Evolutionary conservation across 1,140 invertebrate genomes (phyloP).

Genomic region (Papilio machaon): DNA sequence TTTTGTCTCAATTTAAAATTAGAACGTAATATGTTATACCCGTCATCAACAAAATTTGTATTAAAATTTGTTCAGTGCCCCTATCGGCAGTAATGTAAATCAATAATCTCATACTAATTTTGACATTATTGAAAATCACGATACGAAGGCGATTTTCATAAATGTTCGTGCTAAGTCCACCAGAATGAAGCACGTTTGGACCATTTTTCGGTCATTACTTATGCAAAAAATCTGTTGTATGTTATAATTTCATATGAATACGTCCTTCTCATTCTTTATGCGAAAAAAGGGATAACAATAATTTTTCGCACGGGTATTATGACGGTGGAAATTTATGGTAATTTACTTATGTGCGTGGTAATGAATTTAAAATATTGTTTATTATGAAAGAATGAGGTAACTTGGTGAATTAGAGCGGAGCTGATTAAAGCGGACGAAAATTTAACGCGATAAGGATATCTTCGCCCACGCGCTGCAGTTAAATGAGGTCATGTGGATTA

Average conservation of each 20-base stretch:
- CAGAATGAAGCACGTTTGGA: too few relatives aligned
- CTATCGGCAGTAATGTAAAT: too few relatives aligned
- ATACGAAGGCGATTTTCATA: too few relatives aligned
- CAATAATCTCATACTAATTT: too few relatives aligned
- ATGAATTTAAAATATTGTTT: not conserved
- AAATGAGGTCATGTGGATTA: constrained; percentile 34
- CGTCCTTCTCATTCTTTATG: too few relatives aligned
- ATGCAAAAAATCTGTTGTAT: too few relatives aligned
- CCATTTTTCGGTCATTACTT: too few relatives aligned
- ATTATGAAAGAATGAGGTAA: constrained; percentile 23
- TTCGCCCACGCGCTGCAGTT: constrained; percentile 24
- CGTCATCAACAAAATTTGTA: too few relatives aligned
- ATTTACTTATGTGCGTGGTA: not conserved
- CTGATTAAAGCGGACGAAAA: constrained; percentile 33
- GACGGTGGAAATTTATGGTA: not conserved
- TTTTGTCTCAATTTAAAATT: not conserved
- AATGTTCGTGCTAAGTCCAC: too few relatives aligned
- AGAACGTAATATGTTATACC: not conserved
- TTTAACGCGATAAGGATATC: constrained; percentile 36
- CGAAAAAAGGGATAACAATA: not conserved
- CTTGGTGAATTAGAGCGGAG: constrained; percentile 15
- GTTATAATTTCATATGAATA: too few relatives aligned
- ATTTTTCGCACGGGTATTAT: not conserved
- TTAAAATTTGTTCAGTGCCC: too few relatives aligned
- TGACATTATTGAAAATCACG: too few relatives aligned